Conservation (phyloP, 2,888 invertebrate genomes). For the Heliconius sara region DNA sequence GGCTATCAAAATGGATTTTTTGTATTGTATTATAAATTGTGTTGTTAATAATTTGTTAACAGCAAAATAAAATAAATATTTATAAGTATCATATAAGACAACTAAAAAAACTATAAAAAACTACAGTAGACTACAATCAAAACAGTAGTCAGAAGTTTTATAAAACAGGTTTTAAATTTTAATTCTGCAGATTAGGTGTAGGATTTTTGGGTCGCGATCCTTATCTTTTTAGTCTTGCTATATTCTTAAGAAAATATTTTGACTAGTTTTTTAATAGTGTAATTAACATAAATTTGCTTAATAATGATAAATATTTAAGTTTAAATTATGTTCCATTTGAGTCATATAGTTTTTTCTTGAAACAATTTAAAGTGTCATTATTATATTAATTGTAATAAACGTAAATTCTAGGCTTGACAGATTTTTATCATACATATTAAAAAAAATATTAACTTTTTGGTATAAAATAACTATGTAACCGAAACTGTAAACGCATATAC, state of each 20-base stretch:
- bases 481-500: background rate
- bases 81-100: background rate
- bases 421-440: background rate
- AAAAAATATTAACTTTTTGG: background rate
- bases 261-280: background rate
- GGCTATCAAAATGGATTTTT: background rate
- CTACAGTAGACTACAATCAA: background rate
- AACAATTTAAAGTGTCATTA: background rate
- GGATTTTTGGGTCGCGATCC: slow-evolving; percentile 6
- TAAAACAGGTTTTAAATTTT: background rate
- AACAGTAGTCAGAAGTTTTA: background rate
- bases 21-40: background rate
- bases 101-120: background rate
- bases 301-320: background rate
- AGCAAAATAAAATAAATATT: background rate
- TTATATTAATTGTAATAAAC: background rate
- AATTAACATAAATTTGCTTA: slow-evolving; percentile 12
- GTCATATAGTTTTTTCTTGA: background rate
- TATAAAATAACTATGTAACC: background rate
- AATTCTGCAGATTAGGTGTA: slow-evolving; percentile 7
- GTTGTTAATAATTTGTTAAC: background rate
- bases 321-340: background rate
- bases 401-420: background rate
- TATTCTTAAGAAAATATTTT: slow-evolving; percentile 15
- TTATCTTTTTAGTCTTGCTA: slow-evolving; percentile 14